These are phyloP conservation scores for Philhelius pedissequus DNA, from an alignment of 2,888 invertebrate species.

Conservation along the genomic window DNA sequence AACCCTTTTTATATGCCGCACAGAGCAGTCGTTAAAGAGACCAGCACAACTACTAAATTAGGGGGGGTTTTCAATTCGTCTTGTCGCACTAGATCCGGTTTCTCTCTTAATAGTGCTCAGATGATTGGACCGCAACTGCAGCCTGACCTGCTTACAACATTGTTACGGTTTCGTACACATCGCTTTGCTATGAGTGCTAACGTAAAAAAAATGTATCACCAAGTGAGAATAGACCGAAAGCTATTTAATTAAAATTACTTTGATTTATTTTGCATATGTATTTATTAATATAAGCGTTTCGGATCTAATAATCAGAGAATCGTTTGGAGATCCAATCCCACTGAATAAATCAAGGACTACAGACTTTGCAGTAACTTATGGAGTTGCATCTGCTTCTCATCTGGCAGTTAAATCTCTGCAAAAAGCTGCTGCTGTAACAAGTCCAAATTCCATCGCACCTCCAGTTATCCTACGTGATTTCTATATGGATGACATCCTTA, in stretches of 20 bases:
- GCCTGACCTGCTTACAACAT: conserved; percentile 40
- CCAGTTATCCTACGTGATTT: conserved; percentile 22
- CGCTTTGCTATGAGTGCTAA: conserved; percentile 52
- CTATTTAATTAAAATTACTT: too few species aligned
- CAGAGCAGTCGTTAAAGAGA: conserved; percentile 28
- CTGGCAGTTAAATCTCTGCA: conserved; percentile 40
- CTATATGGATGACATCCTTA: conserved; percentile 42
- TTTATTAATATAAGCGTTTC: too few species aligned
- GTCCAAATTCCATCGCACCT: not conserved
- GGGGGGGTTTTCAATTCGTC: conserved; percentile 46
- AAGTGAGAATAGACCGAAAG: conserved; percentile 15
- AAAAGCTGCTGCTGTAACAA: conserved; percentile 19
- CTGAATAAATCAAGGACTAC: conserved; percentile 36
- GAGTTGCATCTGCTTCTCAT: conserved; percentile 47
- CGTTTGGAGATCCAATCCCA: conserved; percentile 31
- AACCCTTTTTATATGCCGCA: conserved; percentile 24
- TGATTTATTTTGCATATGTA: too few species aligned
- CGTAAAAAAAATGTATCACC: conserved; percentile 56
- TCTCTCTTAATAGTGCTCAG: conserved; percentile 9
- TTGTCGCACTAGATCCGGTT: not conserved
- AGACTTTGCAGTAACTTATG: conserved; percentile 48
- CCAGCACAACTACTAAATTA: conserved; percentile 41
- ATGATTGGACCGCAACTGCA: conserved; percentile 59
- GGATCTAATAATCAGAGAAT: too few species aligned
- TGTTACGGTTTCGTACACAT: conserved; percentile 33